Conservation (phyloP, 2,797 vertebrate genomes). For the Buphagus erythrorhynchus region DNA sequence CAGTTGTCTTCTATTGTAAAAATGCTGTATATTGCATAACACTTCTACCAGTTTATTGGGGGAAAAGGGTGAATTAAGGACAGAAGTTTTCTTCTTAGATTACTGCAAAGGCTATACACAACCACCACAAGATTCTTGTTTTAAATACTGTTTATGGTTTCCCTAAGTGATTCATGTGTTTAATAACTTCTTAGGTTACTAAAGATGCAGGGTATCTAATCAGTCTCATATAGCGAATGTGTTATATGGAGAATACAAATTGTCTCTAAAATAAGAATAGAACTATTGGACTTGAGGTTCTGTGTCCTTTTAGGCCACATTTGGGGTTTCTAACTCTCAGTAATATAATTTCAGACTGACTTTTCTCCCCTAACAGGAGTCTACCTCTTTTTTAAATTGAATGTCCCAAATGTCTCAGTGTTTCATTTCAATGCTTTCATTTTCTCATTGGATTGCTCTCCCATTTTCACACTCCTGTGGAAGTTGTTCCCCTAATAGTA, state of each 20-base stretch:
- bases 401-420: background rate
- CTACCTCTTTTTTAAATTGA: background rate
- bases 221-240: rapidly evolving
- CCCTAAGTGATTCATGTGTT: background rate
- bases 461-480: background rate
- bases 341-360: background rate
- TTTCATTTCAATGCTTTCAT: background rate
- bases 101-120: background rate
- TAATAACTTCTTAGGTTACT: background rate
- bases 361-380: background rate
- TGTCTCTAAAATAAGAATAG: background rate
- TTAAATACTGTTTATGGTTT: background rate
- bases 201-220: background rate
- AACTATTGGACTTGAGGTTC: background rate
- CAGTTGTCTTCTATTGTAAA: background rate
- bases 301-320: background rate
- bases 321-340: background rate
- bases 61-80: background rate
- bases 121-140: background rate
- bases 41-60: background rate
- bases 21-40: background rate
- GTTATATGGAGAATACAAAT: background rate
- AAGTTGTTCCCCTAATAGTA: background rate
- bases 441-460: background rate
- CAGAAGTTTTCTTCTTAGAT: background rate